Evolutionary conservation across 1,140 invertebrate genomes (phyloP), one percentile per base, ranked within the genome.

Genomic region (Sipha flava): DNA sequence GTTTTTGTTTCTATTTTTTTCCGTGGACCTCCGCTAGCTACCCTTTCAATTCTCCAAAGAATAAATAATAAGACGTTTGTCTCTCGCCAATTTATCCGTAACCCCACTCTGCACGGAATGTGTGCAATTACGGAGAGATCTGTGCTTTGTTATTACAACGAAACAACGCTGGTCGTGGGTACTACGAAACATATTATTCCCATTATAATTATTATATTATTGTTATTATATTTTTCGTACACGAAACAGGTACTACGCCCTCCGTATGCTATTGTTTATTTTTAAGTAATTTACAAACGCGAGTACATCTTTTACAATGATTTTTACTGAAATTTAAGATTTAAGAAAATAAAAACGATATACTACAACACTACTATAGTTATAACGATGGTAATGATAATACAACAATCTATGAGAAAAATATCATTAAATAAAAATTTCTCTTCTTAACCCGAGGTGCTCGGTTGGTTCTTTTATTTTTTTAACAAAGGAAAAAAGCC

Each of bases 61-160:
- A 37, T 52, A 75, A 75, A 75, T 75, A 75, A 75, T 57, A 75
- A 75, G 72, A 40, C 72, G 34, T 75, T 57, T 57, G 72, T 75
- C 72, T 75, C 21, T 37, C 12, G 3, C 49, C 72, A 57, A 75
- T 57, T 75, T 57, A 54, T 75, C 49, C 26, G 49, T 75, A 21
- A 23, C 54, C 37, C 37, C 5, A 29, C 23, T 43, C 5, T 5
- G 64, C 6, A 16, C 6, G n/a, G 37, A 64, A 34, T n/a, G 59
- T 37, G n/a, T n/a, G n/a, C 3, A 37, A 64, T n/a, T 31, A 18
- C 4, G 16, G 16, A 26, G 57, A 34, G 21, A 62, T 6, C 29
- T 10, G 7, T n/a, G 31, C 34, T 34, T 37, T 21, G 31, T 62
- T 34, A 34, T 9, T 3, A n/a, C 34, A 59, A 62, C 26, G 18